Percentiles rank a stretch among this genome's conserved stretches.
Conservation (phyloP, 35 echinoderm and acorn worm species). For the Ophiothrix spiculata region DNA sequence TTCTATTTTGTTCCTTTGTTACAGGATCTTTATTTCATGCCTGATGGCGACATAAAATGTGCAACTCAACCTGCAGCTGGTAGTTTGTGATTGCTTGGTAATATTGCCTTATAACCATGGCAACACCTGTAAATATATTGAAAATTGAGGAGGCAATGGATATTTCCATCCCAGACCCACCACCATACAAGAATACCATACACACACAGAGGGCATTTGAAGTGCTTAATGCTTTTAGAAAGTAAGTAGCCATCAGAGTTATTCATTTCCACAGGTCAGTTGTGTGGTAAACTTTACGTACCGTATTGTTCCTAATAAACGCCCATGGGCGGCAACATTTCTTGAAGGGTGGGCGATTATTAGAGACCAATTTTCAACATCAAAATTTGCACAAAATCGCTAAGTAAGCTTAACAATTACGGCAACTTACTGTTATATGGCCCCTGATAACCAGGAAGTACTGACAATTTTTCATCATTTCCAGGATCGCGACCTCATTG, state of each 20-base stretch:
- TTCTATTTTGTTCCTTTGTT: no score
- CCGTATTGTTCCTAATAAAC: not conserved
- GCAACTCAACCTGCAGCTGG: no score
- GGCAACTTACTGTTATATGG: no score
- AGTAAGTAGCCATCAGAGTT: constrained; percentile 50
- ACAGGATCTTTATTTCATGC: no score
- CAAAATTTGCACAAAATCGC: not conserved
- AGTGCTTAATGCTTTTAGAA: constrained; percentile 83
- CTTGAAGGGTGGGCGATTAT: not conserved
- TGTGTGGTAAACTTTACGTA: not conserved
- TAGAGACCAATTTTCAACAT: not conserved
- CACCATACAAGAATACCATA: constrained; percentile 68
- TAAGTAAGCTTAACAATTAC: no score
- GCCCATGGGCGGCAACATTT: not conserved
- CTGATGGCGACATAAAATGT: no score
- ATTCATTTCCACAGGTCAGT: not conserved
- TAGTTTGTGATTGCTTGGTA: no score
- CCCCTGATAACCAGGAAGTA: no score
- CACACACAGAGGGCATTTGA: constrained; percentile 93
- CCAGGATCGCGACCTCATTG: no score
- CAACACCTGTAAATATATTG: no score
- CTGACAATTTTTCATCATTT: no score
- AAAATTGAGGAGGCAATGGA: constrained; percentile 60
- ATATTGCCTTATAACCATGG: no score
- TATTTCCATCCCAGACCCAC: constrained; percentile 53